Conservation (phyloP, 2,888 invertebrate species). For the Branchellion lobata region DNA sequence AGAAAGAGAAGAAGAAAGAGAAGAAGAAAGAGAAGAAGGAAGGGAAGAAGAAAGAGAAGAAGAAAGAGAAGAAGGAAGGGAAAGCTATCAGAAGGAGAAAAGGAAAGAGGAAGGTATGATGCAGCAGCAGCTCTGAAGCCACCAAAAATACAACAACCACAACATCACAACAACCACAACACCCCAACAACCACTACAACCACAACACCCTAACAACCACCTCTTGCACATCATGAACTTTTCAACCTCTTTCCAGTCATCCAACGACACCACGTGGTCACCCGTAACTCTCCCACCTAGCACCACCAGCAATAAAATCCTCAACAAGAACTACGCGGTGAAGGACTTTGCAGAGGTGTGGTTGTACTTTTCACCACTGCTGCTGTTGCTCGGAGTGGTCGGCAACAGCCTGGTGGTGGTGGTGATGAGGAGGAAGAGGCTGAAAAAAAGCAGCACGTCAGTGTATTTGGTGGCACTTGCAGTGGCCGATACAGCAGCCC, state of each 20-base stretch:
- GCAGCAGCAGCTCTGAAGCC: neutral
- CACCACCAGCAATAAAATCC: neutral
- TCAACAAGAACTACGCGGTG: neutral
- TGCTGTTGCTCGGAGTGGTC: conserved; percentile 52
- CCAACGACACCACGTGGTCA: no score
- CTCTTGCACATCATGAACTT: no score
- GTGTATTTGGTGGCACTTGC: conserved; percentile 54
- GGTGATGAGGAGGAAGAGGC: conserved; percentile 52
- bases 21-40: neutral
- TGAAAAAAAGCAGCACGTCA: conserved; percentile 53
- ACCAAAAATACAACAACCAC: no score
- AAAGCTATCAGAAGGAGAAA: neutral
- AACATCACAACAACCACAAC: no score
- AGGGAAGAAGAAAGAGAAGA: neutral
- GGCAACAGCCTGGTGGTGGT: conserved; percentile 53
- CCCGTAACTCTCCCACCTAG: no score
- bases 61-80: neutral
- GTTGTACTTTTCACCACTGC: conserved; percentile 44
- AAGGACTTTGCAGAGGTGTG: conserved; percentile 28
- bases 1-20: neutral
- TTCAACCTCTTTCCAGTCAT: neutral
- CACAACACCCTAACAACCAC: no score
- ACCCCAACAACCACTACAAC: no score
- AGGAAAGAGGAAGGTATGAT: neutral
- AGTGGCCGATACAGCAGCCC: conserved; percentile 53